Percentiles rank a stretch among this genome's conserved stretches.
phyloP scores from a whole-genome alignment of 2,888 invertebrate species.

The Anarsia innoxiella region DNA sequence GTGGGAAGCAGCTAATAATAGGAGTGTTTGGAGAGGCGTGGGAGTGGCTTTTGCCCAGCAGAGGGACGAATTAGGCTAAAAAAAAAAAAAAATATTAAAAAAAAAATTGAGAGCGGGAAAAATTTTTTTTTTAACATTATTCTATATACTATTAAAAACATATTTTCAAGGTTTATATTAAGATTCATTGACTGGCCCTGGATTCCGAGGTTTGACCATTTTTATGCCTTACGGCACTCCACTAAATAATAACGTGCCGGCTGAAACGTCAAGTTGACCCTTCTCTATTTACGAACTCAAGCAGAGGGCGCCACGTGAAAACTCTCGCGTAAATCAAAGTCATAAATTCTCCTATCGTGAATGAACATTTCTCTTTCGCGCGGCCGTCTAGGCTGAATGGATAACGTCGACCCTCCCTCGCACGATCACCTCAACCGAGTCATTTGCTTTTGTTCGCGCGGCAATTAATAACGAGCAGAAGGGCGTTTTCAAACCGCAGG shows the following conservation, averaged over 20 bases:
- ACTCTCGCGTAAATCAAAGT: slow-evolving; percentile 70
- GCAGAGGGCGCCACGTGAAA: slow-evolving; percentile 58
- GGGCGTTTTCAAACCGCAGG: slow-evolving; percentile 64
- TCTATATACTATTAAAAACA: too few species aligned
- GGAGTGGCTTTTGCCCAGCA: too few species aligned
- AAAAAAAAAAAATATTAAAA: too few species aligned
- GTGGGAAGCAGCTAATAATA: too few species aligned
- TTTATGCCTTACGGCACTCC: too few species aligned
- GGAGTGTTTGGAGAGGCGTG: too few species aligned
- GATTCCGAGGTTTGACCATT: too few species aligned
- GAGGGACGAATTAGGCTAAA: too few species aligned
- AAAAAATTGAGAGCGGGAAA: too few species aligned
- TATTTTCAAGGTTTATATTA: too few species aligned
- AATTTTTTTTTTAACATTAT: too few species aligned
- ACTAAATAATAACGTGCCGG: slow-evolving; percentile 59
- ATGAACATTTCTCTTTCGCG: slow-evolving; percentile 71
- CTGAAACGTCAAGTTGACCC: slow-evolving; percentile 57
- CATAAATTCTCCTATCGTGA: slow-evolving; percentile 73
- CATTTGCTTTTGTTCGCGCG: slow-evolving; percentile 73
- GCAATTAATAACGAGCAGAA: slow-evolving; percentile 72
- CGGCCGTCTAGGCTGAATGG: slow-evolving; percentile 71
- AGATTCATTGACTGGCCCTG: too few species aligned
- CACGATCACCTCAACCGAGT: slow-evolving; percentile 71
- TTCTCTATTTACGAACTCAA: slow-evolving; percentile 58
- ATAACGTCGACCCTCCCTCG: slow-evolving; percentile 68